Evolutionary conservation across 2,888 invertebrate genomes (phyloP).

Genomic region (Cosmia trapezina): DNA sequence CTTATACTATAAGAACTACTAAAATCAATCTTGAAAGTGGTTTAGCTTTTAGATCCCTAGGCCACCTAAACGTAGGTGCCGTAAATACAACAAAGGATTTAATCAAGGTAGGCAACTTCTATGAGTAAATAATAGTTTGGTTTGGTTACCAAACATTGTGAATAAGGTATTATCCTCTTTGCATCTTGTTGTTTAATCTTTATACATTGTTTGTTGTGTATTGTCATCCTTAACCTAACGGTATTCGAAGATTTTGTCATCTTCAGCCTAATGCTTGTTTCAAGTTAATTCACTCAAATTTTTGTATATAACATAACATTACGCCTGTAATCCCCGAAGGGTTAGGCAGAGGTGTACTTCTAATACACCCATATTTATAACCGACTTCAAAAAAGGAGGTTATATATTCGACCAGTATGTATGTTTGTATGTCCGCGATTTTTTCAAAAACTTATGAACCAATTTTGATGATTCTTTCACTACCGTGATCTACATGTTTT

Average conservation of each 20-base stretch:
- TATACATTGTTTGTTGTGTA: slow-evolving; percentile 2
- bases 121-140: slow-evolving; percentile 31
- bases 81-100: slow-evolving; percentile 50
- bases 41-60: not conserved
- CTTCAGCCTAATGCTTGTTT: not conserved
- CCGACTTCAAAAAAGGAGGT: no score
- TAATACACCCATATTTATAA: not conserved
- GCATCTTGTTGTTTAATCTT: slow-evolving; percentile 26
- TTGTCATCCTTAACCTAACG: not conserved
- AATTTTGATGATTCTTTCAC: no score
- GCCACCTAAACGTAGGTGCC: not conserved
- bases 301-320: not conserved
- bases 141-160: slow-evolving; percentile 7
- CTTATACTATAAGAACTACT: not conserved
- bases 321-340: not conserved
- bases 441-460: no score
- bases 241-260: not conserved
- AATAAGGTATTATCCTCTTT: slow-evolving; percentile 12
- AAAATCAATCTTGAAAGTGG: slow-evolving; percentile 25
- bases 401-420: no score
- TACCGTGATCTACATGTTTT: no score
- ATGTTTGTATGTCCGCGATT: no score
- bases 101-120: slow-evolving; percentile 25
- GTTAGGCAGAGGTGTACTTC: not conserved
- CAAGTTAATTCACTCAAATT: not conserved